phyloP scores from a whole-genome alignment of 2,113 vertebrate species.

The Rhagologus leucostigma region DNA sequence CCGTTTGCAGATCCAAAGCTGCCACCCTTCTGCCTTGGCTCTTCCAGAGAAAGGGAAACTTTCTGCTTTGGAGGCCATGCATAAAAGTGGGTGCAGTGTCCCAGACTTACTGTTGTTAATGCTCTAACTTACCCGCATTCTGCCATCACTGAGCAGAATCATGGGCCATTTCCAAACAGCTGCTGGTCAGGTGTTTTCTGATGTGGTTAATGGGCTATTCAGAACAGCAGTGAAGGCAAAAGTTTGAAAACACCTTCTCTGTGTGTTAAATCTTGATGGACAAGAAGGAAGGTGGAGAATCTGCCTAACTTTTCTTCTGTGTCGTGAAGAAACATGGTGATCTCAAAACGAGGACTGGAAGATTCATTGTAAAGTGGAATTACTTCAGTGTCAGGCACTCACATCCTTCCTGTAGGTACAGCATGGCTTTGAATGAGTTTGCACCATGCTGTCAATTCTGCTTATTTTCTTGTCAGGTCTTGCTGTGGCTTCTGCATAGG shows the following conservation, averaged over 20 bases:
- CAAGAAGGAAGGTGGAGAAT: not conserved
- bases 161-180: not conserved
- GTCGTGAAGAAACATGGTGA: not conserved
- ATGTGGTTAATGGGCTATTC: not conserved
- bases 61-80: not conserved
- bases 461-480: conserved; percentile 20
- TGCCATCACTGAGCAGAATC: not conserved
- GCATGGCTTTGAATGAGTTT: not conserved
- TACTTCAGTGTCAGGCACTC: not conserved
- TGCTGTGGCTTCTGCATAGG: not conserved
- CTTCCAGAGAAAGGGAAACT: not conserved
- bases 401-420: not conserved
- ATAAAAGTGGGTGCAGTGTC: not conserved
- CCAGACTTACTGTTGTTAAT: not conserved
- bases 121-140: not conserved
- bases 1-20: not conserved
- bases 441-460: conserved; percentile 1
- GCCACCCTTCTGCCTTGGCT: not conserved
- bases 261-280: not conserved
- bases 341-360: not conserved
- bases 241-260: not conserved
- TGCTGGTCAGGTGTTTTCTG: not conserved
- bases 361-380: not conserved
- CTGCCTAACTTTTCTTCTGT: not conserved
- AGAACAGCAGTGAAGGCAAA: not conserved